phyloP scores from a whole-genome alignment of 2,797 vertebrate species.

The Sebastes oblongus region DNA sequence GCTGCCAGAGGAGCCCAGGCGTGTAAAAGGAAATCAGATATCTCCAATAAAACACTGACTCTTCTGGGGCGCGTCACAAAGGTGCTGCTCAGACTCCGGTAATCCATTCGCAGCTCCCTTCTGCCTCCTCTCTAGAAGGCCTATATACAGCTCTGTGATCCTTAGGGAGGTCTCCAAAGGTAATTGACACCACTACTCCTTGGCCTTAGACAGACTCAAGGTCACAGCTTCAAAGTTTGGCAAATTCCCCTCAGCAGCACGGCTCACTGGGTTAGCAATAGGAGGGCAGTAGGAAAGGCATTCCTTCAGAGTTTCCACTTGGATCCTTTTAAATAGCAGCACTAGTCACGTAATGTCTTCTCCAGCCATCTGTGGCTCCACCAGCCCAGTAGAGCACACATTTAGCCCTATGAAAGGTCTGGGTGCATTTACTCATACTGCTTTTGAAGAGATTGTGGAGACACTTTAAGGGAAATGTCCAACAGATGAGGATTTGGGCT shows the following conservation, averaged over 20 bases:
- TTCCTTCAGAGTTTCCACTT: constrained; percentile 83
- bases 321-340: constrained; percentile 63
- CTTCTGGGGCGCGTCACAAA: constrained; percentile 36
- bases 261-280: constrained; percentile 54
- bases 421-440: constrained; percentile 26
- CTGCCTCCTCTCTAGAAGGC: constrained; percentile 33
- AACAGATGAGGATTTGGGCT: neutral
- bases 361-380: constrained; percentile 61
- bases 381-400: constrained; percentile 27
- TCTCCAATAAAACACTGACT: constrained; percentile 60
- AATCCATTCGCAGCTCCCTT: constrained; percentile 49
- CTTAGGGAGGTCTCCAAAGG: constrained; percentile 50
- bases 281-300: constrained; percentile 42
- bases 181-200: constrained; percentile 64
- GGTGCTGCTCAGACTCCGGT: constrained; percentile 47
- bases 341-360: constrained; percentile 67
- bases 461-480: neutral
- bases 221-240: constrained; percentile 73
- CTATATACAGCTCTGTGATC: constrained; percentile 38
- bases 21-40: constrained; percentile 68
- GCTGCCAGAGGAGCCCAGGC: constrained; percentile 34
- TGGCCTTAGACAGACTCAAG: constrained; percentile 57
- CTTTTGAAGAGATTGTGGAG: constrained; percentile 5
- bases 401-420: constrained; percentile 11
- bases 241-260: constrained; percentile 48